Conservation (phyloP, 2,113 vertebrate species). For the Aphyosemion australe region DNA sequence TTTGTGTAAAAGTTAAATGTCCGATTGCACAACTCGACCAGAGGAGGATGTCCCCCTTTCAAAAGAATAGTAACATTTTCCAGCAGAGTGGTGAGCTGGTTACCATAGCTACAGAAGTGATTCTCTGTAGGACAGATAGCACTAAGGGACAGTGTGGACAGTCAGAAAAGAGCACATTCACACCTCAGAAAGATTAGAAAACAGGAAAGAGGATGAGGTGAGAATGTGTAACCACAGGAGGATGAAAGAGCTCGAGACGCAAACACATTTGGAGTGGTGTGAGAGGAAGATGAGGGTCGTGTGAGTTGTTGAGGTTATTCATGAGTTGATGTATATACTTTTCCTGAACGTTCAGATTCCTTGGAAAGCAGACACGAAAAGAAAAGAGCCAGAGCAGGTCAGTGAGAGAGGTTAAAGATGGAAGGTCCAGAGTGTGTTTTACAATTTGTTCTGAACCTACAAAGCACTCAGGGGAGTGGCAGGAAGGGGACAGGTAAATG, state of each 20-base stretch:
- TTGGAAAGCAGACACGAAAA: not conserved
- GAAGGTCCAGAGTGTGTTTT: slow-evolving; percentile 47
- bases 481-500: slow-evolving; percentile 34
- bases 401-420: slow-evolving; percentile 51
- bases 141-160: slow-evolving; percentile 40
- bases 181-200: slow-evolving; percentile 34
- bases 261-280: slow-evolving; percentile 7
- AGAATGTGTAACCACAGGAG: slow-evolving; percentile 22
- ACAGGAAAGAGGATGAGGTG: slow-evolving; percentile 26
- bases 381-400: slow-evolving; percentile 6
- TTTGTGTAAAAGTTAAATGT: slow-evolving; percentile 57
- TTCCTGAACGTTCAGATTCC: not conserved
- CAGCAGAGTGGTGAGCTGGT: slow-evolving; percentile 64
- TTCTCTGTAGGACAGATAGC: slow-evolving; percentile 41
- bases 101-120: slow-evolving; percentile 73
- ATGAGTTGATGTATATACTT: not conserved
- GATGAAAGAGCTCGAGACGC: slow-evolving; percentile 18
- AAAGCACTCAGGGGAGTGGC: slow-evolving; percentile 35
- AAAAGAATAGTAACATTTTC: slow-evolving; percentile 60
- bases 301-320: not conserved
- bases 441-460: slow-evolving; percentile 53
- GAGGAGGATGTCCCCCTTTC: slow-evolving; percentile 42
- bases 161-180: slow-evolving; percentile 29
- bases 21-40: slow-evolving; percentile 14
- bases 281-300: slow-evolving; percentile 11